A percentile compares a stretch with the other conserved stretches of the same genome.
Conservation (phyloP, 53 echinoderm and acorn worm species). For the Paelopatides confundens region DNA sequence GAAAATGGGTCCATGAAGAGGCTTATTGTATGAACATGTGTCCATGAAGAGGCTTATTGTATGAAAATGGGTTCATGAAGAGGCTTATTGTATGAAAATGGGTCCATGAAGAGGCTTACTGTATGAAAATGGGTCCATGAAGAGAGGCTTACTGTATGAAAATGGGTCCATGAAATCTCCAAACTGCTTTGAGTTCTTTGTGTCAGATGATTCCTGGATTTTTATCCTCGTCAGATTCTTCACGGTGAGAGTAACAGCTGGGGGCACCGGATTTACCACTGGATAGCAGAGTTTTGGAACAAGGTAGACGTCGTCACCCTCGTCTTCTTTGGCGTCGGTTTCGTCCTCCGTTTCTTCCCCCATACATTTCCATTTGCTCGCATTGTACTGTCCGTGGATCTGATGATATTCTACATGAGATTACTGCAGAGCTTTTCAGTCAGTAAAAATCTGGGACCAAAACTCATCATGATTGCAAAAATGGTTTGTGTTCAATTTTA, state of each 20-base stretch:
- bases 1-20: no score
- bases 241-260: conserved; percentile 85
- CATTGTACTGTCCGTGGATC: conserved; percentile 75
- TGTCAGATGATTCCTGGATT: not conserved
- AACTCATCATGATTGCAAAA: conserved; percentile 94
- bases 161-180: no score
- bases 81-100: no score
- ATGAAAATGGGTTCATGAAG: no score
- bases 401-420: conserved; percentile 84
- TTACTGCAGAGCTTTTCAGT: conserved; percentile 85
- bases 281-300: conserved; percentile 93
- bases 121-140: no score
- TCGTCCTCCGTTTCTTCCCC: conserved; percentile 55
- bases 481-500: conserved; percentile 73
- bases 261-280: conserved; percentile 66
- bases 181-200: no score
- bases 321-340: conserved; percentile 67
- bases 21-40: no score
- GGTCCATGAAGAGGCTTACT: no score
- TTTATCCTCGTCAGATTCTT: conserved; percentile 62
- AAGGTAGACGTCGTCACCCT: conserved; percentile 72
- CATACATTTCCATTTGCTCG: conserved; percentile 56
- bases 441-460: conserved; percentile 88
- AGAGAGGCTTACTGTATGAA: no score
- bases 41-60: no score